Evolutionary conservation across 2,113 vertebrate species (phyloP).

Genomic region (Dermatemys mawii): DNA sequence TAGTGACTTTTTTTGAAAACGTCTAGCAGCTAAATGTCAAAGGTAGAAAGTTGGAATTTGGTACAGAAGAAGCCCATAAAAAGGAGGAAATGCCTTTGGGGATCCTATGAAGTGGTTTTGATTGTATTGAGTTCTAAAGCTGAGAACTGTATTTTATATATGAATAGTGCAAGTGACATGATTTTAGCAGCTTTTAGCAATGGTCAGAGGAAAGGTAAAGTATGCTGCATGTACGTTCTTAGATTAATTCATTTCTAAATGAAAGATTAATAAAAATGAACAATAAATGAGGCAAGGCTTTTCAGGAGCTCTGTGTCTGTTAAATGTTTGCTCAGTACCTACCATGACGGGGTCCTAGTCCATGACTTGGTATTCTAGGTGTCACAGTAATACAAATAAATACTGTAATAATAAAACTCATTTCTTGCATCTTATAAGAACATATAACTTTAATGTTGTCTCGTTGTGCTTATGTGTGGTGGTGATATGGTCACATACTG

Average conservation of each 20-base stretch:
- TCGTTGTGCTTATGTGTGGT: neutral
- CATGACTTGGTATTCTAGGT: too few species aligned
- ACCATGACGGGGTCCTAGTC: too few species aligned
- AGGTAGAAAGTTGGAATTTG: neutral
- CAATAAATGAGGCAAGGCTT: neutral
- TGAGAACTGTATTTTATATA: too few species aligned
- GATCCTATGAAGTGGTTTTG: neutral
- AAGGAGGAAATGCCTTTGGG: neutral
- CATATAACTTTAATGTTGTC: neutral
- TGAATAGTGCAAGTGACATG: neutral
- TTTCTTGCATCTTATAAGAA: neutral
- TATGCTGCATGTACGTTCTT: neutral
- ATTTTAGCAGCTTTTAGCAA: neutral
- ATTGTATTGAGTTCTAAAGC: neutral
- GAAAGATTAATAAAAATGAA: neutral
- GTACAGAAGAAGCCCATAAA: neutral
- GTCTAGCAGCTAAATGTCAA: neutral
- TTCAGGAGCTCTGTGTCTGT: too few species aligned
- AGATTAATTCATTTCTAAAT: neutral
- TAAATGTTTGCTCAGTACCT: too few species aligned
- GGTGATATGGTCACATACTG: accelerated
- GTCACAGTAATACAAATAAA: too few species aligned
- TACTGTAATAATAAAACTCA: neutral
- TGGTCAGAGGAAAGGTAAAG: neutral
- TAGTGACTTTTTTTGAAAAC: accelerated